Percentiles rank a stretch among this genome's conserved stretches.
Evolutionary conservation across 2,888 invertebrate genomes (phyloP).

Genomic region (Drosophila tanythrix): DNA sequence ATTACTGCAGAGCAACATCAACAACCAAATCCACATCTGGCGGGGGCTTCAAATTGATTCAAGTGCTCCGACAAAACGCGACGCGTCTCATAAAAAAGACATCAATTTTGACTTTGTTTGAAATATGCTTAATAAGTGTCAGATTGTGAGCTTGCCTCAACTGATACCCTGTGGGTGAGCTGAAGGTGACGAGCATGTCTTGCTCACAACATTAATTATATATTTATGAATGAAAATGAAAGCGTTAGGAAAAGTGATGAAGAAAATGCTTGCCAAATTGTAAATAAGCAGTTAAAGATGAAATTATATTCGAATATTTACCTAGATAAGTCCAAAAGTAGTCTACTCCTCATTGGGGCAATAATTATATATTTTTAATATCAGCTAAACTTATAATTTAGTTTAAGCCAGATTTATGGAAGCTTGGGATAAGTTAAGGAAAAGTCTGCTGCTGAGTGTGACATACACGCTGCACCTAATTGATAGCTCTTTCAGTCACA

Average conservation of each 20-base stretch:
- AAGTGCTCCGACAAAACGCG: slow-evolving; percentile 62
- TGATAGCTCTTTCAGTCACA: not conserved
- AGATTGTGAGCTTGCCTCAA: not conserved
- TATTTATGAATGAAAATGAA: not conserved
- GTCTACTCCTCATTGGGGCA: too few relatives aligned
- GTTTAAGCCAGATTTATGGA: not conserved
- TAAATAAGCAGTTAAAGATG: not conserved
- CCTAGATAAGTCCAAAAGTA: too few relatives aligned
- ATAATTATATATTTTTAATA: not conserved
- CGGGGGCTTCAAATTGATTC: slow-evolving; percentile 67
- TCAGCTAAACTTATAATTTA: not conserved
- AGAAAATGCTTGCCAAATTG: not conserved
- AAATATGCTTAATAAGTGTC: slow-evolving; percentile 50
- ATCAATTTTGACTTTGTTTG: slow-evolving; percentile 77
- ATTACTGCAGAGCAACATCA: slow-evolving; percentile 39
- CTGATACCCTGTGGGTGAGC: slow-evolving; percentile 25
- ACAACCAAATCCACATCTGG: slow-evolving; percentile 37
- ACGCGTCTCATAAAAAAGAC: slow-evolving; percentile 78
- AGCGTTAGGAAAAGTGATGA: not conserved
- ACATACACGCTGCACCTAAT: not conserved
- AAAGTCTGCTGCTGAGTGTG: not conserved
- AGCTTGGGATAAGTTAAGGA: not conserved
- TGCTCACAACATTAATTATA: not conserved
- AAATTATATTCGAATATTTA: not conserved
- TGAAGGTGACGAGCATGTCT: not conserved